These are phyloP conservation scores for Mythimna albipuncta DNA, from an alignment of 2,888 invertebrate genomes.

Conservation along the genomic window DNA sequence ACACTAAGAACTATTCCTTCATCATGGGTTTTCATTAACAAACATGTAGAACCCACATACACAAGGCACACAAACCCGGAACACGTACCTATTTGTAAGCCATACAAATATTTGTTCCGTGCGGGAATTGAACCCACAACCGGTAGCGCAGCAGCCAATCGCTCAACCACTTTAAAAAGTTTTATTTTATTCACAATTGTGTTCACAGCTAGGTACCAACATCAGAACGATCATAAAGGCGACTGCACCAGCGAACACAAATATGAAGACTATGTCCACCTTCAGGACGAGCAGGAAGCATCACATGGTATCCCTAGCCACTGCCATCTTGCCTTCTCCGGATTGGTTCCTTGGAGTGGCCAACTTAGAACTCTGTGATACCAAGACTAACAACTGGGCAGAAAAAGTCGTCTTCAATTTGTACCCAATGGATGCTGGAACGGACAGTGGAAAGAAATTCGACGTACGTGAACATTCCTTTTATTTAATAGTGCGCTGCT, in stretches of 20 bases:
- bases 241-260: slow-evolving; percentile 76
- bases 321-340: slow-evolving; percentile 92
- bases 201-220: slow-evolving; percentile 73
- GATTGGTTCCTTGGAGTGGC: slow-evolving; percentile 99
- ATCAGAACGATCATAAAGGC: slow-evolving; percentile 86
- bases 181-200: neutral
- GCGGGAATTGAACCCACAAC: too few relatives aligned
- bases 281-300: slow-evolving; percentile 81
- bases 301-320: slow-evolving; percentile 82
- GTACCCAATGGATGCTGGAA: slow-evolving; percentile 98
- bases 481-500: neutral
- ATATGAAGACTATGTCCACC: slow-evolving; percentile 76
- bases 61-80: too few relatives aligned
- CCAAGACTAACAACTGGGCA: slow-evolving; percentile 94
- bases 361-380: slow-evolving; percentile 96
- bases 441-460: slow-evolving; percentile 97
- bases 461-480: slow-evolving; percentile 88
- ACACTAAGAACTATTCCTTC: too few relatives aligned
- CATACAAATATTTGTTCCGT: too few relatives aligned
- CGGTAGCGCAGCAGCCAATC: too few relatives aligned
- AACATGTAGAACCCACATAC: too few relatives aligned
- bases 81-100: too few relatives aligned
- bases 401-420: slow-evolving; percentile 95
- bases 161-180: too few relatives aligned
- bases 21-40: too few relatives aligned